Evolutionary conservation across 1,140 invertebrate genomes (phyloP).

Genomic region (Melitaea cinxia): DNA sequence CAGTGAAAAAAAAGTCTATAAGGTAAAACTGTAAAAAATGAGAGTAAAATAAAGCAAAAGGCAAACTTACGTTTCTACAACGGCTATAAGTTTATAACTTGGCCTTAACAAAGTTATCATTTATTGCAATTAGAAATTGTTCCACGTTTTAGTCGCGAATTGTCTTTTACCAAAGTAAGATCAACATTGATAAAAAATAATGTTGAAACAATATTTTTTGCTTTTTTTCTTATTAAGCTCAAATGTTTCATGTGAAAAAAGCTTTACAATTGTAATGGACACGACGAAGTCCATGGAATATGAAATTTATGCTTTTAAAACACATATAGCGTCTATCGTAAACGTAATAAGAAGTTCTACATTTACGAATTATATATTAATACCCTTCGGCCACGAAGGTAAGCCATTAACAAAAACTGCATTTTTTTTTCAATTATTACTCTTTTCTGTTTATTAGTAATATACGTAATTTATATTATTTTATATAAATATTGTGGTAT

Average conservation of each 20-base stretch:
- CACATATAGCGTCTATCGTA: constrained; percentile 37
- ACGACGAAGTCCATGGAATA: constrained; percentile 52
- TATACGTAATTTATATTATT: no score
- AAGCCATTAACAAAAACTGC: constrained; percentile 37
- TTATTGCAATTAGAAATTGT: constrained; percentile 8
- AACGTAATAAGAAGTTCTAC: constrained; percentile 30
- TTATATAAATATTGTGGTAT: no score
- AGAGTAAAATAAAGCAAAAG: neutral
- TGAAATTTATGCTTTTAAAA: constrained; percentile 50
- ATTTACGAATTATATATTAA: constrained; percentile 52
- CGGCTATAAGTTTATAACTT: neutral
- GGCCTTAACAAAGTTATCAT: constrained; percentile 21
- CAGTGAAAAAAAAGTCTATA: no score
- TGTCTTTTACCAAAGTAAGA: constrained; percentile 8
- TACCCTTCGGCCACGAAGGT: constrained; percentile 63
- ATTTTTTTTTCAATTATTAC: no score
- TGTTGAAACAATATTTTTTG: constrained; percentile 19
- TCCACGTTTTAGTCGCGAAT: constrained; percentile 1
- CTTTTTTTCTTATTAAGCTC: neutral
- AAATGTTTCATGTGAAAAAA: constrained; percentile 32
- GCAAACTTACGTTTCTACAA: neutral
- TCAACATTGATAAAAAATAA: constrained; percentile 14
- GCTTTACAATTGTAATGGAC: constrained; percentile 55
- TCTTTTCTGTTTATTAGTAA: no score
- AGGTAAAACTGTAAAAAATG: no score